These are phyloP conservation scores for Melipona quadrifasciata DNA, from an alignment of 1,140 invertebrate genomes.

Conservation along the genomic window DNA sequence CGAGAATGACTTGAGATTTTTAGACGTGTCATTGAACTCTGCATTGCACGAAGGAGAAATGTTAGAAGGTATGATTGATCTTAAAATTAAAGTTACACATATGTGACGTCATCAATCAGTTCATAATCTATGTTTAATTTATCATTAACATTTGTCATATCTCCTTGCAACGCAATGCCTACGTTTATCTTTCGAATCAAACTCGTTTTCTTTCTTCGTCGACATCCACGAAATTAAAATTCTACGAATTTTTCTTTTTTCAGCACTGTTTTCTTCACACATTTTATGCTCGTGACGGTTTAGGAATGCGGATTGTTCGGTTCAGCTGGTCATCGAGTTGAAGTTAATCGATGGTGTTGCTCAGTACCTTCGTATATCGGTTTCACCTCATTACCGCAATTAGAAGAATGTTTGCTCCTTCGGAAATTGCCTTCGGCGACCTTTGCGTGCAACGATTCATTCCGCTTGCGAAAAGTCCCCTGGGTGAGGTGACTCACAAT, in stretches of 20 bases:
- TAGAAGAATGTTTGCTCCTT: constrained; percentile 61
- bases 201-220: no score
- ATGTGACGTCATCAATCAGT: no score
- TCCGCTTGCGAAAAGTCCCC: constrained; percentile 53
- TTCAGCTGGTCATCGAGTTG: neutral
- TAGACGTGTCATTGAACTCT: no score
- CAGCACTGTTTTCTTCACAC: neutral
- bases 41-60: no score
- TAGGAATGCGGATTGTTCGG: constrained; percentile 18
- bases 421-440: constrained; percentile 53
- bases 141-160: no score
- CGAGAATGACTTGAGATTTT: no score
- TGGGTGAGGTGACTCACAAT: constrained; percentile 62
- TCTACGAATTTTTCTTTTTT: constrained; percentile 21
- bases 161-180: no score
- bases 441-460: constrained; percentile 63
- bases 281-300: neutral
- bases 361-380: neutral
- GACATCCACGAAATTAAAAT: no score
- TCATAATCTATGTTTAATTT: no score
- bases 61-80: no score
- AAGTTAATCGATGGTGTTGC: constrained; percentile 1
- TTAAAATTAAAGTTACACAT: no score
- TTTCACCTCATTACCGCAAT: constrained; percentile 57
- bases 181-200: neutral